Evolutionary conservation across 2,113 vertebrate species (phyloP), one percentile per base, ranked within the genome.

Genomic region (Tachuris rubrigastra): DNA sequence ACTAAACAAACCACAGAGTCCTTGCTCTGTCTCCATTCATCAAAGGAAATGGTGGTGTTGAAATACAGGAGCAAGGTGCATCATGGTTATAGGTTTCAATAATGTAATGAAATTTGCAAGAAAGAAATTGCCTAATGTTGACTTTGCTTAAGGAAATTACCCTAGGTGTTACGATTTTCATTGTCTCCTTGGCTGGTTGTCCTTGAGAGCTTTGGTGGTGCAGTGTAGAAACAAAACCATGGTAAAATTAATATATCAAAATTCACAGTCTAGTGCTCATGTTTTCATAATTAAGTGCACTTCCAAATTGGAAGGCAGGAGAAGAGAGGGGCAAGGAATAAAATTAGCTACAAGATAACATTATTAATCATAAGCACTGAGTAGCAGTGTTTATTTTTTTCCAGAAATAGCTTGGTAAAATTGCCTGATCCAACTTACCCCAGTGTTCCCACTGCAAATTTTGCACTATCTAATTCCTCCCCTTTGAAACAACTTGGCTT

Each of bases 231-330:
- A 67, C 65, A 94, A 90, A 96, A 87, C 53, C 55, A 18, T 58
- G 60, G 84, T 94, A 91, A 94, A 92, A 96, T 96, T 81, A 90
- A 92, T 94, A 96, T 91, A 65, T 85, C 90, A 95, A 87, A 96
- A 92, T 90, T 87, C 69, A 87, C 76, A 93, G 81, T 93, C 74
- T 85, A n/a, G 50, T 96, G 84, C 94, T 92, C 73, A 15, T 92
- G 81, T 91, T 94, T 97, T 95, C 74, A 82, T 81, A 96, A 88
- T 96, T 89, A 95, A 87, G 82, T 87, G 90, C 50, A 46, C 35
- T 95, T 97, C 69, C 80, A 84, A 95, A 95, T 94, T 91, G 58
- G 58, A 95, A 88, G 90, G 72, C 82, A 65, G 63, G 58, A 94
- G 72, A 60, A 73, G 93, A 95, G 73, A 94, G 88, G 85, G 86